Evolutionary conservation across 2,797 vertebrate genomes (phyloP).

Genomic region (Dermochelys coriacea): DNA sequence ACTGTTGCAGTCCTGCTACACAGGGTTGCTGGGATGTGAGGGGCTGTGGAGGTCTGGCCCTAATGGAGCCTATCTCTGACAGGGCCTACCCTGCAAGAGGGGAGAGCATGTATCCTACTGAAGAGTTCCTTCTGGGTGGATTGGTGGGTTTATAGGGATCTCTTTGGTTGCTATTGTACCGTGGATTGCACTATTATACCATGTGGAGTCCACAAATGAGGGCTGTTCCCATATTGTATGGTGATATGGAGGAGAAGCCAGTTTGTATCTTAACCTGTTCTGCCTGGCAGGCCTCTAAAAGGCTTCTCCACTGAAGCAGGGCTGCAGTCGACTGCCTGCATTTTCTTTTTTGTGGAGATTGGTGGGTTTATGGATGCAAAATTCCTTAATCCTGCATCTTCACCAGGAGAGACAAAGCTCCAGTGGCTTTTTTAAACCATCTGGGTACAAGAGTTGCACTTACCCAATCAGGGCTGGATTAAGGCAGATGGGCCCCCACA

Average conservation of each 20-base stretch:
- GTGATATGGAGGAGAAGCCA: slow-evolving; percentile 9
- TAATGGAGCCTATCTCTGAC: not conserved
- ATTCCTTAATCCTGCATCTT: slow-evolving; percentile 58
- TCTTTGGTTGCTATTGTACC: accelerated
- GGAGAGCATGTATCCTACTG: not conserved
- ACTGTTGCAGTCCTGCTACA: not conserved
- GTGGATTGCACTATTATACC: accelerated
- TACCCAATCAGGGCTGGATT: not conserved
- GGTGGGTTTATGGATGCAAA: slow-evolving; percentile 51
- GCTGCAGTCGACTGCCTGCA: slow-evolving; percentile 51
- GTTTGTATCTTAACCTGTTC: slow-evolving; percentile 9
- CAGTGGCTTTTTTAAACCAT: not conserved
- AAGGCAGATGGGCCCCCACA: not conserved
- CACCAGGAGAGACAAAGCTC: slow-evolving; percentile 5
- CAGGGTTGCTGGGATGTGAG: not conserved
- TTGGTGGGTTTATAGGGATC: not conserved
- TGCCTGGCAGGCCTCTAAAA: slow-evolving; percentile 65
- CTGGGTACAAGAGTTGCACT: not conserved
- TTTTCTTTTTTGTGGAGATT: slow-evolving; percentile 58
- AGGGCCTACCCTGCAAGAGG: not conserved
- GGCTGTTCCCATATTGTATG: not conserved
- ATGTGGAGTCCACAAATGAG: not conserved
- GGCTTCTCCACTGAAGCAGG: slow-evolving; percentile 49
- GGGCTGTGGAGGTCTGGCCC: not conserved
- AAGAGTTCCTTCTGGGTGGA: not conserved